Base-by-base conservation (phyloP, 2,888 invertebrate species). In the Acronicta leporina region DNA sequence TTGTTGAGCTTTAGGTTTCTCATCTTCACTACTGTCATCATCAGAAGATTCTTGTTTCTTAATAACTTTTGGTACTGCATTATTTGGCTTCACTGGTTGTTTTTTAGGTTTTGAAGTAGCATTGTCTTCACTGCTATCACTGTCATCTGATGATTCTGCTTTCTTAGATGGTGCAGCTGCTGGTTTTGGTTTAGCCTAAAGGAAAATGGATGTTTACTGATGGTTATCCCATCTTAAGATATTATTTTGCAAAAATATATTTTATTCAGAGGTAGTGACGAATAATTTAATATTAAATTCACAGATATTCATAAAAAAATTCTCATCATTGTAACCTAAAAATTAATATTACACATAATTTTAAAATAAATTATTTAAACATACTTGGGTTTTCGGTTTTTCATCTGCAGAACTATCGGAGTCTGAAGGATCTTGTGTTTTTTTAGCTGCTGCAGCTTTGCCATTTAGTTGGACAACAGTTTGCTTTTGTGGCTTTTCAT, bases 231-330 rank as follows among this genome's bases (percentile, higher is more conserved):
- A 8, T 15, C 7, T 11, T 20, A 9, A 15, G n/a, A 45, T 10
- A 8, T 14, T 35, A 43, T 11, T 30, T 8, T 20, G 0, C 13
- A 14, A 15, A 46, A n/a, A 16, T 20, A 41, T 20, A 13, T 43
- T 42, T 48, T 60, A 45, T 68, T 84, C 84, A 92, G 92, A 91
- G 92, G 92, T 92, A 92, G 92, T 92, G 92, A 92, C 92, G 91
- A 92, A 88, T 75, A 66, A 44, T 40, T 55, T 46, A 57, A 58
- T 51, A 76, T 74, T 81, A 73, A 78, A 82, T 87, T 88, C 88
- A 89, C 60, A 70, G 58, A 35, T 25, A 46, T 63, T 85, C 87
- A 90, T 84, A 80, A 48, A 43, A 35, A 51, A 68, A 64, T 70
- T 86, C 54, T 79, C 89, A 90, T 90, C 90, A 91, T 87, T 65